Base-by-base conservation (phyloP, 2,888 invertebrate species). In the Megaustenia siamemsis region DNA sequence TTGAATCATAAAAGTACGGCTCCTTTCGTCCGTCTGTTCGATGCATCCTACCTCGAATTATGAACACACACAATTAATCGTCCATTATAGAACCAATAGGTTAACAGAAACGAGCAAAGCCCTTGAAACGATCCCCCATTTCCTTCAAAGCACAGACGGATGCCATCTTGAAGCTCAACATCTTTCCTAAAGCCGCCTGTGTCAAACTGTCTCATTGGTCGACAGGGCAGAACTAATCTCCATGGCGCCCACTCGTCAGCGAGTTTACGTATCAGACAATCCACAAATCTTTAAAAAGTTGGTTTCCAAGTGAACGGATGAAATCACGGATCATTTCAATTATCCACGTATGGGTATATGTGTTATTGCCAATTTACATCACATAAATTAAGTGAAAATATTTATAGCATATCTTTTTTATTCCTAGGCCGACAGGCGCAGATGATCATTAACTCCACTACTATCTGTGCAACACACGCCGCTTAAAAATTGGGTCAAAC, bases 1-100 rank as follows among this genome's bases (percentile, higher is more conserved):
- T 88, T 12, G 91, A 90, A 84, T 92, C 92, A 86, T 90, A 92
- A 78, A 89, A 92, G 86, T 92, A 92, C 38, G 92, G 92, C 84
- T 91, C 92, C 83, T 90, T 90, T 78, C 84, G 79, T 49, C 84
- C 80, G 43, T 84, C 84, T 28, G 80, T 80, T 80, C 66, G 68
- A 79, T 80, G 53, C 84, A 84, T 84, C 68, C 60, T 84, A 60
- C 24, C 32, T 77, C 28, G 28, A 53, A 60, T 56, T 45, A 40
- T 32, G n/a, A 68, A 53, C 18, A 49, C 32, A 10, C 21, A 77
- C 24, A 40, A n/a, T 73, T 43, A 80, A 80, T 24, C 60, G 28
- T 56, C 73, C 56, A 82, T 82, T 82, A 71, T 73, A 82, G 56
- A 56, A 40, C 24, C 66, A n/a, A 63, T 38, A 1, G 4, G 35